Evolutionary conservation across 2,888 invertebrate species (phyloP).

Genomic region (Hydraecia micacea): DNA sequence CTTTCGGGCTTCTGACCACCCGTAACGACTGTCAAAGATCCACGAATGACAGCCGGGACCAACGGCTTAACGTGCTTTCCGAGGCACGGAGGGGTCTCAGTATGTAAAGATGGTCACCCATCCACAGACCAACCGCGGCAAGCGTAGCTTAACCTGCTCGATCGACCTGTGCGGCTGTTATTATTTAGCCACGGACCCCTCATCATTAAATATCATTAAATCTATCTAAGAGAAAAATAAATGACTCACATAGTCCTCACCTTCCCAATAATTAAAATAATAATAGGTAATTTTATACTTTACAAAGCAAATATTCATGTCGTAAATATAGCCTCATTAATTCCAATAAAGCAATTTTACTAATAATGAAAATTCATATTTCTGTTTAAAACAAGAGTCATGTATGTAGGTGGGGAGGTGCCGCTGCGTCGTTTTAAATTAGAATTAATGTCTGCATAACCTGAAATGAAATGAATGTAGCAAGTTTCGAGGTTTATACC

Average conservation of each 20-base stretch:
- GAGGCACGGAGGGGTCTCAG: too few relatives aligned
- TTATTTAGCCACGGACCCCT: too few relatives aligned
- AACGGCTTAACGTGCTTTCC: too few relatives aligned
- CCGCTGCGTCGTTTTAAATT: conserved; percentile 29
- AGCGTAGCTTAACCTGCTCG: too few relatives aligned
- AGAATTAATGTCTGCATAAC: conserved; percentile 39
- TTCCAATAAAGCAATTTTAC: conserved; percentile 14
- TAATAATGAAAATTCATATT: conserved; percentile 26
- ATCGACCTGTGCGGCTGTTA: too few relatives aligned
- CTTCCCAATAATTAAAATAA: neutral
- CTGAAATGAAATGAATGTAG: conserved; percentile 29
- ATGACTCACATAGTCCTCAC: neutral
- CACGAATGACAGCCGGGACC: too few relatives aligned
- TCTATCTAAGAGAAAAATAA: too few relatives aligned
- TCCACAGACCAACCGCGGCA: too few relatives aligned
- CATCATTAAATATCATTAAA: neutral
- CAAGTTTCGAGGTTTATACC: conserved; percentile 11
- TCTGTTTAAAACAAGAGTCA: conserved; percentile 33
- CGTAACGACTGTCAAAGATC: too few relatives aligned
- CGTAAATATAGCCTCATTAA: neutral
- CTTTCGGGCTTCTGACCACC: too few relatives aligned
- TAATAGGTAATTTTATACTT: neutral
- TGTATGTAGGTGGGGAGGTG: conserved; percentile 6
- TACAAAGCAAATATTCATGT: neutral
- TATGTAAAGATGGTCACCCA: too few relatives aligned